Percentiles rank a stretch among this genome's conserved stretches.
These are phyloP conservation scores for Sialia sialis DNA, from an alignment of 2,113 vertebrate genomes.

Conservation along the genomic window DNA sequence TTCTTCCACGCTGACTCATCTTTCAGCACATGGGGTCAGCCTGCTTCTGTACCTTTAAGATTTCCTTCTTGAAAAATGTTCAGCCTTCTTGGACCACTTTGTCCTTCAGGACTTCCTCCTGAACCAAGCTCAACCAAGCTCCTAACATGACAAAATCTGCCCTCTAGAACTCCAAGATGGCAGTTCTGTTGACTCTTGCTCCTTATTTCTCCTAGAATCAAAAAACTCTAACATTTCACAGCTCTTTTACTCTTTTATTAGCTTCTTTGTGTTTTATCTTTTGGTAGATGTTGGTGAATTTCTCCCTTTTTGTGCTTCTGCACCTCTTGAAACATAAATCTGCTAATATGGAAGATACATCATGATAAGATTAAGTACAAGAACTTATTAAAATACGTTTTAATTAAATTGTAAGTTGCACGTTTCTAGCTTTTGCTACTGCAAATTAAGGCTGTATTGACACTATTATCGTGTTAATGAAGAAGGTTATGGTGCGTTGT, in stretches of 20 bases:
- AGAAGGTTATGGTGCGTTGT: background rate
- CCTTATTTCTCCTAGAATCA: background rate
- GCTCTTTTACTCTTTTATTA: background rate
- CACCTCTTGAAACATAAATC: background rate
- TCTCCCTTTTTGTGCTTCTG: background rate
- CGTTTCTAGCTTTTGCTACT: constrained; percentile 14
- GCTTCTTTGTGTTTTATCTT: background rate
- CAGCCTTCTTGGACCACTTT: background rate
- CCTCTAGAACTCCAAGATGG: background rate
- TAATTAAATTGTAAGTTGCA: background rate
- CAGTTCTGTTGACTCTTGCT: background rate
- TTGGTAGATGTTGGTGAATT: background rate
- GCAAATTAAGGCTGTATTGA: background rate
- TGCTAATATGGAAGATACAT: background rate
- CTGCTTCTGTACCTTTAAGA: background rate
- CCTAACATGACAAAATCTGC: background rate
- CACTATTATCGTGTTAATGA: background rate
- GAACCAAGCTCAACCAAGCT: background rate
- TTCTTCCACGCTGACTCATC: background rate
- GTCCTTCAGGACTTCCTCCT: background rate
- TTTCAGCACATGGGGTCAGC: background rate
- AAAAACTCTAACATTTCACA: background rate
- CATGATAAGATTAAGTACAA: constrained; percentile 1
- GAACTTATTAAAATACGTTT: constrained; percentile 45
- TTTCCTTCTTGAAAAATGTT: background rate